Percentiles rank a stretch among this genome's conserved stretches.
These are phyloP conservation scores for Gortyna flavago DNA, from an alignment of 2,888 invertebrate species.

Conservation along the genomic window DNA sequence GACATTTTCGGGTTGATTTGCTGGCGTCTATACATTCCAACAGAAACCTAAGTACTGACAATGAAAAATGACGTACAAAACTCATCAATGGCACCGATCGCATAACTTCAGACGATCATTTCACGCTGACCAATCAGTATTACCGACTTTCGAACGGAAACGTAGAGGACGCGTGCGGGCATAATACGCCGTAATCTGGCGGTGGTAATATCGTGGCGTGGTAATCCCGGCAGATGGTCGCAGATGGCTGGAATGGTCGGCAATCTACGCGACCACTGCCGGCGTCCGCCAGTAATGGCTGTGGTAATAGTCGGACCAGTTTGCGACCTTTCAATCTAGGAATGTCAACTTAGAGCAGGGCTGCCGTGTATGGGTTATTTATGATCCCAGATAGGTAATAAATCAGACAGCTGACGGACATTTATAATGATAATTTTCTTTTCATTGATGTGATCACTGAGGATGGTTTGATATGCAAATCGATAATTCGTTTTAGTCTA, in stretches of 20 bases:
- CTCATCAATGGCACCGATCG: slow-evolving; percentile 56
- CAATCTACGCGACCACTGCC: slow-evolving; percentile 79
- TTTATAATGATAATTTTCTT: slow-evolving; percentile 52
- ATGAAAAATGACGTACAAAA: slow-evolving; percentile 39
- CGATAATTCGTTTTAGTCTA: slow-evolving; percentile 13
- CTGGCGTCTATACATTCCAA: neutral
- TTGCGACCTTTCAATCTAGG: slow-evolving; percentile 80
- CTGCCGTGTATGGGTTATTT: slow-evolving; percentile 55
- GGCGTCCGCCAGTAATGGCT: slow-evolving; percentile 76
- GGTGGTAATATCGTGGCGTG: slow-evolving; percentile 69
- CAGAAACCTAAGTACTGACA: slow-evolving; percentile 10
- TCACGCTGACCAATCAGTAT: slow-evolving; percentile 67
- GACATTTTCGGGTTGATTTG: too few species aligned
- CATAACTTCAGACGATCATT: slow-evolving; percentile 63
- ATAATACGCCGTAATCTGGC: slow-evolving; percentile 79
- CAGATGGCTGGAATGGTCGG: slow-evolving; percentile 71
- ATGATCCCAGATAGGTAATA: slow-evolving; percentile 36
- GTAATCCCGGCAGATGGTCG: slow-evolving; percentile 70
- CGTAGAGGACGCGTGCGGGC: slow-evolving; percentile 77
- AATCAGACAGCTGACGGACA: slow-evolving; percentile 19
- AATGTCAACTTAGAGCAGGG: slow-evolving; percentile 76
- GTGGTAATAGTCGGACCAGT: slow-evolving; percentile 77
- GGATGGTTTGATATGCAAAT: slow-evolving; percentile 23
- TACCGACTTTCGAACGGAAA: slow-evolving; percentile 67
- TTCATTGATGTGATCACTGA: slow-evolving; percentile 13